Conservation (phyloP, 2,797 vertebrate species). For the Chloroceryle inda region DNA sequence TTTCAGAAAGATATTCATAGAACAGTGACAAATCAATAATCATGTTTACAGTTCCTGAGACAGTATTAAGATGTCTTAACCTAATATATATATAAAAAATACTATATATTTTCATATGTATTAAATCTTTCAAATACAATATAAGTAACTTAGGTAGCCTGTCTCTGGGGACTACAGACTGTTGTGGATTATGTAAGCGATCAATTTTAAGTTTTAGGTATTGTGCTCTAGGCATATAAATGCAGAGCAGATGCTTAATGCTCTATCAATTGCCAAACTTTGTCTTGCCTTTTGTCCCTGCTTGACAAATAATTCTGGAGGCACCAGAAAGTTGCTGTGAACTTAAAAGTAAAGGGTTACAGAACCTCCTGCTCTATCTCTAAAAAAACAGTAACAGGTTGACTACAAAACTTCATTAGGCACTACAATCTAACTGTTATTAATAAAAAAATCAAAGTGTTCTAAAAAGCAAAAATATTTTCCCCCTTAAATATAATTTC, state of each 20-base stretch:
- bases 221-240: background rate
- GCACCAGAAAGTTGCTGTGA: background rate
- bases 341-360: background rate
- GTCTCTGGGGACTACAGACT: background rate
- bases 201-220: background rate
- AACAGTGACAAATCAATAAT: background rate
- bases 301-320: background rate
- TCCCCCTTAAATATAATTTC: background rate
- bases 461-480: background rate
- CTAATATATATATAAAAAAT: background rate
- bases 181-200: background rate
- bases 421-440: fast-evolving
- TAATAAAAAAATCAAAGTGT: background rate
- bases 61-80: background rate
- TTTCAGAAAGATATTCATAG: background rate
- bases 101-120: background rate
- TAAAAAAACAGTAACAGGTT: background rate
- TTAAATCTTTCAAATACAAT: background rate
- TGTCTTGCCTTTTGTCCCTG: background rate
- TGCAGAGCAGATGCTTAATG: background rate
- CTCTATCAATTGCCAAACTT: background rate
- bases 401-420: background rate
- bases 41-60: background rate
- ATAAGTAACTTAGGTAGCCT: background rate
- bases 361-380: background rate